Evolutionary conservation across 2,797 vertebrate species (phyloP), one percentile per base, ranked within the genome.

Genomic region (Aphelocoma californica): DNA sequence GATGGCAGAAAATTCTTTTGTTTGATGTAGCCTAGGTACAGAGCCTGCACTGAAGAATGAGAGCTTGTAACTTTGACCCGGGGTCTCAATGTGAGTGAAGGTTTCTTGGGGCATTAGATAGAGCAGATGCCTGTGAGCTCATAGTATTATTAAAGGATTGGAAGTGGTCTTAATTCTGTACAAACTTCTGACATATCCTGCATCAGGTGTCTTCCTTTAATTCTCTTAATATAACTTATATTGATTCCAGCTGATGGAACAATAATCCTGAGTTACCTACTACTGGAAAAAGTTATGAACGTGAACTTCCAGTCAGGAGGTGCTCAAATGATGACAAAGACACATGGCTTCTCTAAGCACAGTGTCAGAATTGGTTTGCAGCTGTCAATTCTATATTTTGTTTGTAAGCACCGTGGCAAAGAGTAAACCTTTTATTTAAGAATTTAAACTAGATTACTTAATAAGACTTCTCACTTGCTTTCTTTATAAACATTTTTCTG

Each of bases 401-500:
- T 51, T 86, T 92, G 40, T 95, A 94, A 95, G 67, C 71, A 70
- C 29, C 18, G 51, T 89, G 95, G 82, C 79, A 95, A 79, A 91
- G 67, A 87, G 53, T 91, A 87, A 90, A 67, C 24, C 12, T 62
- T 82, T 77, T 58, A 85, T 10, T 82, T 93, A 92, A 73, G 67
- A 88, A n/a, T 92, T 88, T 90, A 45, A 93, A 16, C 9, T 95
- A 92, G 71, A 67, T 70, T 82, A 64, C 26, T 86, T 92, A 65
- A 15, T 88, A 50, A 88, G 82, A 58, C 74, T 87, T 69, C 40
- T 90, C 79, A 60, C 72, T 95, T 97, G 94, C 95, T 96, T 97
- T 97, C 96, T 97, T 97, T 84, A 93, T 97, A 93, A 96, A 97
- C 96, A 94, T 98, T 97, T 98, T 90, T 97, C 90, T 97, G 97